Evolutionary conservation across 2,113 vertebrate species (phyloP).

Genomic region (Archilochus colubris): DNA sequence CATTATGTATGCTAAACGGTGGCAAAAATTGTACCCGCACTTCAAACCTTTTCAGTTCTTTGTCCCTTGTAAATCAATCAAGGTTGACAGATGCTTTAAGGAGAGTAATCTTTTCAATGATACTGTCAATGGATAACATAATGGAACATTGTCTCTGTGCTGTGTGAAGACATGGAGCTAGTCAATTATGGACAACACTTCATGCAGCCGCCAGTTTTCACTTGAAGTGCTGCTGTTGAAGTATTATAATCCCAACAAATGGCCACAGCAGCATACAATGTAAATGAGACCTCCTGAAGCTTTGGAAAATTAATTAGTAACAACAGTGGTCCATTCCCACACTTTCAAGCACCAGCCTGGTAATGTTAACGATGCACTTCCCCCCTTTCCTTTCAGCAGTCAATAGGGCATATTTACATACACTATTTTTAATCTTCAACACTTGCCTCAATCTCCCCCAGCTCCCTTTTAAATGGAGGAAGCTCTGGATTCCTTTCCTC

Average conservation of each 20-base stretch:
- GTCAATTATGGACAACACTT: constrained; percentile 79
- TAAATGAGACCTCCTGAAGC: constrained; percentile 77
- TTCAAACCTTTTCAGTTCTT: constrained; percentile 75
- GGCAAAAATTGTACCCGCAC: constrained; percentile 71
- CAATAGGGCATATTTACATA: constrained; percentile 67
- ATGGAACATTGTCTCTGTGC: constrained; percentile 79
- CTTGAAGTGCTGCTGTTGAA: constrained; percentile 73
- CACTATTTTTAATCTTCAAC: constrained; percentile 58
- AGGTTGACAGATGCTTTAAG: constrained; percentile 79
- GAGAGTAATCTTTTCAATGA: constrained; percentile 79
- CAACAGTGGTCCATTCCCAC: constrained; percentile 75
- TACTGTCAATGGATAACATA: constrained; percentile 78
- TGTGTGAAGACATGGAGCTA: constrained; percentile 76
- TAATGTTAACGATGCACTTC: constrained; percentile 54
- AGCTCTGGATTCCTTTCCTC: constrained; percentile 15
- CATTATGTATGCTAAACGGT: constrained; percentile 75
- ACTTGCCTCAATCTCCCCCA: neutral
- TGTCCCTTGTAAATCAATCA: constrained; percentile 79
- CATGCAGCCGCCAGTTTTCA: constrained; percentile 69
- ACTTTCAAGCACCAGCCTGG: constrained; percentile 67
- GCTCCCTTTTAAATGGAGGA: neutral
- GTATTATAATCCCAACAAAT: constrained; percentile 76
- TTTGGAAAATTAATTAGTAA: constrained; percentile 75
- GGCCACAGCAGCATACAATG: constrained; percentile 65
- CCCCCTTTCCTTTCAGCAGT: constrained; percentile 38